These are phyloP conservation scores for Clitarchus hookeri DNA, from an alignment of 2,888 invertebrate genomes.

Conservation along the genomic window DNA sequence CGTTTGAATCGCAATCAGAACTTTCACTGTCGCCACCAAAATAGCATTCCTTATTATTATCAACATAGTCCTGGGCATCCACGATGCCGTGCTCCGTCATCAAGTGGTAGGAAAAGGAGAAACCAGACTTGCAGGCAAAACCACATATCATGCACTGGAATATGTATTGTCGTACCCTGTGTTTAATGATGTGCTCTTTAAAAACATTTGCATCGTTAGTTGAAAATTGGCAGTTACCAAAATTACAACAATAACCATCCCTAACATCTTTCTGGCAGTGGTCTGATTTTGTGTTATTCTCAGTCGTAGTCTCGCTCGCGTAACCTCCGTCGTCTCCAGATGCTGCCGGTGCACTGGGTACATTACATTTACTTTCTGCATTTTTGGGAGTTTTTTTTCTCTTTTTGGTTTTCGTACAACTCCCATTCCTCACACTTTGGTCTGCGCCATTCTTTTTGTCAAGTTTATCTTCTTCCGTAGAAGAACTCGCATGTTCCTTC, in stretches of 20 bases:
- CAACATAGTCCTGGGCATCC: conserved; percentile 63
- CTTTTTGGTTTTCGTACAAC: not conserved
- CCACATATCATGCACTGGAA: conserved; percentile 77
- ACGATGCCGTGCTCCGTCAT: conserved; percentile 69
- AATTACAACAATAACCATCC: not conserved
- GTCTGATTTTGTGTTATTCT: not conserved
- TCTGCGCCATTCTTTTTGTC: not conserved
- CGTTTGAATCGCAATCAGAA: conserved; percentile 49
- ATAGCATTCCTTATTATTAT: conserved; percentile 62
- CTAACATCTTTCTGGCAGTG: not conserved
- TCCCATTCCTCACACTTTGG: not conserved
- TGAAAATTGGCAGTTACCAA: conserved; percentile 2
- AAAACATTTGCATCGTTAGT: conserved; percentile 46
- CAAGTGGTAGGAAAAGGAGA: conserved; percentile 74
- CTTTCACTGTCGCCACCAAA: conserved; percentile 56
- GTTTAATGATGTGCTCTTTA: conserved; percentile 50
- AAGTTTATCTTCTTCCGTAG: not conserved
- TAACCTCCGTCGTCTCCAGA: not conserved
- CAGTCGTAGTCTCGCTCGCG: not conserved
- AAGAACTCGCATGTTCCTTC: not conserved
- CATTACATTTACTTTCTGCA: not conserved
- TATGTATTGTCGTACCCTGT: conserved; percentile 51
- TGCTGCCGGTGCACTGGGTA: not conserved
- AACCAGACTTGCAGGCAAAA: conserved; percentile 72
- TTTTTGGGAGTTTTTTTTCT: not conserved